These are phyloP conservation scores for Anastrepha obliqua DNA, from an alignment of 1,140 invertebrate genomes.

Conservation along the genomic window DNA sequence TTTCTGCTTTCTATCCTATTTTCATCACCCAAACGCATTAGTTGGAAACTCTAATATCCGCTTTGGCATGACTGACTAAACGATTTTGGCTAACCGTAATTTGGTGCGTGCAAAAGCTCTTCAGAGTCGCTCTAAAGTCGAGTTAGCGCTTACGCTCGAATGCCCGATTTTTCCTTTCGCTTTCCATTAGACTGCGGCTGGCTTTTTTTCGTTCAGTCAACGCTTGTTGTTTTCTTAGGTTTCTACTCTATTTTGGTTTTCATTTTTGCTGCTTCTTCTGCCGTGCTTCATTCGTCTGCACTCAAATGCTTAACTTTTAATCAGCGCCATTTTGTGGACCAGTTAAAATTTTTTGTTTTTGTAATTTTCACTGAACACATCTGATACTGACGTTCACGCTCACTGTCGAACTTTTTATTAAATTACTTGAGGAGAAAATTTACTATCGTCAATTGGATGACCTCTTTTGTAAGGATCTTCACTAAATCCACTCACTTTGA, in stretches of 20 bases:
- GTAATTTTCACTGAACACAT: not conserved
- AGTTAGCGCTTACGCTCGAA: not conserved
- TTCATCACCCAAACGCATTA: not conserved
- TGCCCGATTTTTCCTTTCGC: not conserved
- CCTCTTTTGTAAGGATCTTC: too few species aligned
- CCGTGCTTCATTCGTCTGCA: not conserved
- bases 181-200: not conserved
- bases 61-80: slow-evolving; percentile 19
- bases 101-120: not conserved
- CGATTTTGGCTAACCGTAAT: slow-evolving; percentile 11
- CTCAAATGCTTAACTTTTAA: slow-evolving; percentile 6
- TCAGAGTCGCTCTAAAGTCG: not conserved
- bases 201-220: not conserved
- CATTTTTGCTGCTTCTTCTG: not conserved
- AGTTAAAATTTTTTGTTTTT: not conserved
- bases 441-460: too few species aligned
- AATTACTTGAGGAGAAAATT: too few species aligned
- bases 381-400: too few species aligned
- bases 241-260: not conserved
- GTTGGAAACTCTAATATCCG: not conserved
- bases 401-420: too few species aligned
- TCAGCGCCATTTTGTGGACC: slow-evolving; percentile 4
- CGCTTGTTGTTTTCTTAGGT: not conserved
- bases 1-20: not conserved
- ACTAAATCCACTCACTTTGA: too few species aligned